Conservation (phyloP, 1,140 invertebrate species). For the Nautilus pompilius region DNA sequence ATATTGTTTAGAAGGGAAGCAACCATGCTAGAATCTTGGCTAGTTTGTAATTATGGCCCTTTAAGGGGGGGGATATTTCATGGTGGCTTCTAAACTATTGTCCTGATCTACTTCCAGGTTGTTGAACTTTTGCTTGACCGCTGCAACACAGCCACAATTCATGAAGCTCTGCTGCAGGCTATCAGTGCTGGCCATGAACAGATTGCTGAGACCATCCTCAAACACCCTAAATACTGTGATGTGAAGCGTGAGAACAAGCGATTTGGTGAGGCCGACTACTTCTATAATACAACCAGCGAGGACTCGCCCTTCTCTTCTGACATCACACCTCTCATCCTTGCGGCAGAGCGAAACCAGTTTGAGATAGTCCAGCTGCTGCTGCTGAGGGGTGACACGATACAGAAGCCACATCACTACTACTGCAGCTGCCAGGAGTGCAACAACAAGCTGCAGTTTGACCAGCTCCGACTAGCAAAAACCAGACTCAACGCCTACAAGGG, state of each 20-base stretch:
- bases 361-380: conserved; percentile 54
- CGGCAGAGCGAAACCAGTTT: conserved; percentile 52
- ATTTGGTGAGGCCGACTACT: conserved; percentile 41
- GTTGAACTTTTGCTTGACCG: conserved; percentile 46
- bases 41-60: too few relatives aligned
- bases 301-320: conserved; percentile 47
- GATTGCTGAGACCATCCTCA: conserved; percentile 50
- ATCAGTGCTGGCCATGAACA: conserved; percentile 52
- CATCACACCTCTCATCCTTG: conserved; percentile 53
- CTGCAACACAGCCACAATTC: conserved; percentile 44
- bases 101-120: too few relatives aligned
- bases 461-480: conserved; percentile 38
- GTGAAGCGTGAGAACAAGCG: conserved; percentile 42
- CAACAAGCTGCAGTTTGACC: conserved; percentile 51
- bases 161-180: conserved; percentile 50
- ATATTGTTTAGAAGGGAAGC: too few relatives aligned
- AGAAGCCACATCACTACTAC: conserved; percentile 62
- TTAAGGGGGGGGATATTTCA: too few relatives aligned
- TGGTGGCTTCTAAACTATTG: too few relatives aligned
- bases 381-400: conserved; percentile 48
- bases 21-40: too few relatives aligned
- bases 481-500: conserved; percentile 49
- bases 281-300: conserved; percentile 39
- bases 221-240: conserved; percentile 48
- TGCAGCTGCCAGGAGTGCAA: conserved; percentile 63